Evolutionary conservation across 1,140 invertebrate genomes (phyloP), one percentile per base, ranked within the genome.

Genomic region (Ceratina australensis): DNA sequence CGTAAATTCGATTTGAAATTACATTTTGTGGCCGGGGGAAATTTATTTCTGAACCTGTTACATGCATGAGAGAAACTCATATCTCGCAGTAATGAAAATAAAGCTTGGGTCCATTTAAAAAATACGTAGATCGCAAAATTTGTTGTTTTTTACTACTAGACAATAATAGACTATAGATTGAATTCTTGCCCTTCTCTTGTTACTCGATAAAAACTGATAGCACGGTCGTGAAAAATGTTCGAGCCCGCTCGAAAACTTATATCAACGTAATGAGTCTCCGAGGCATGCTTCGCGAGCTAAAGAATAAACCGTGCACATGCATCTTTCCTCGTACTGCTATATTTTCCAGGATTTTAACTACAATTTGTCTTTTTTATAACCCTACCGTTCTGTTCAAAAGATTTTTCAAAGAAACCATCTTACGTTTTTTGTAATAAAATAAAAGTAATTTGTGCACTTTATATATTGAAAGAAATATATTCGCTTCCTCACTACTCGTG

Each of bases 1-100:
- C 59, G 65, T 68, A 74, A 74, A 56, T 65, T 56, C 54, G n/a
- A 75, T 42, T 42, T 10, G 33, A 42, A 42, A 42, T 42, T 42
- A 42, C 33, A 10, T 42, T 5, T 65, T 18, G 42, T 8, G 12
- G 1, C 33, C 18, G 8, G 18, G 3, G 49, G 3, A 20, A 33
- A 66, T 66, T 66, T 66, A 66, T 66, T 66, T 26, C 24, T 2
- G 13, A 26, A 49, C 10, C 26, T 1, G 12, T 3, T 22, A 26
- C 3, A 42, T 4, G 22, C 12, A 18, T 50, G 10, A 26, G 2
- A 26, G 0, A 56, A n/a, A 20, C 10, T 8, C 20, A 56, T 7
- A 10, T 16, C 16, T 52, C 50, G 12, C 10, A 52, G 18, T 50
- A 15, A 52, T 52, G 16, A n/a, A 52, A n/a, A 18, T 52, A 15